Base-by-base conservation (phyloP, 2,888 invertebrate species). In the Caenorhabditis parvicauda region DNA sequence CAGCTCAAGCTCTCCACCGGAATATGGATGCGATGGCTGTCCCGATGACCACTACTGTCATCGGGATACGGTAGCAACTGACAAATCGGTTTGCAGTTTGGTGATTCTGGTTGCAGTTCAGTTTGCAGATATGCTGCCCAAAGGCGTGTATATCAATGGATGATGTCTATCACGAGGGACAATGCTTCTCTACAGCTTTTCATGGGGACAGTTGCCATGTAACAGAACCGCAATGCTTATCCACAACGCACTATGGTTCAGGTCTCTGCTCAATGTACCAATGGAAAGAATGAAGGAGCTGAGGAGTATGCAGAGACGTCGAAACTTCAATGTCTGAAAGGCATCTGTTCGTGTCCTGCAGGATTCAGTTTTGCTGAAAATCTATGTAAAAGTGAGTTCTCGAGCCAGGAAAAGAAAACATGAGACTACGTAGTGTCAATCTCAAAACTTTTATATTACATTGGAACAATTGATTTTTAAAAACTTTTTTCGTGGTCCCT, bases 61-160 rank as follows among this genome's bases (percentile, higher is more conserved):
- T 57, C 46, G 64, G 7, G 78, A 77, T 56, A 39, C 64, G 3
- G 60, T 76, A 5, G 51, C 75, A 2, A 76, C 77, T 1, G 66
- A 75, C 27, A 75, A 75, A 53, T 54, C 73, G 54, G 74, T 74
- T n/a, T n/a, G n/a, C n/a, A n/a, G n/a, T n/a, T n/a, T n/a, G n/a
- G n/a, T n/a, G n/a, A 46, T 27, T 22, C 2, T 6, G 3, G 14
- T 5, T 46, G 2, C 19, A 17, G 3, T 6, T 45, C 41, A 22
- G 39, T 44, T 49, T 67, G 41, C 41, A 75, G 73, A 76, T 78
- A 44, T 77, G 78, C 54, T 77, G 78, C 43, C 78, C 78, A 21
- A 78, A 78, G 54, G 76, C 78, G 2, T 77, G 78, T 45, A 55
- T 74, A n/a, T 72, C 74, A 3, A 59, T 75, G n/a, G 77, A 77